phyloP scores from a whole-genome alignment of 2,888 invertebrate genomes.

The Caenorhabditis wallacei region DNA sequence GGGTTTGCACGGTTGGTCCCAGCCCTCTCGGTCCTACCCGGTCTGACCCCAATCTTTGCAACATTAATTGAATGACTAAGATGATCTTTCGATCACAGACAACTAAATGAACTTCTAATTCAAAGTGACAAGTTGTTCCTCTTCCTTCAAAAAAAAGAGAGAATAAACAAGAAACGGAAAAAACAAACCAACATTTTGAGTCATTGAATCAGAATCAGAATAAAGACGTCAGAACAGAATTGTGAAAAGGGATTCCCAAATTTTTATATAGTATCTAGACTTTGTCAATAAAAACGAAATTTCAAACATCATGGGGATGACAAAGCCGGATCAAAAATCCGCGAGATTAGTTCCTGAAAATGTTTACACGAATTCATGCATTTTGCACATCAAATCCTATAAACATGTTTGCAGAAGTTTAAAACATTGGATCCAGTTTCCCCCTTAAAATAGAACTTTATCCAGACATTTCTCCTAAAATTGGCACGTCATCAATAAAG shows the following conservation, averaged over 20 bases:
- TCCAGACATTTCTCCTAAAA: background rate
- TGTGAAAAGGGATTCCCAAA: background rate
- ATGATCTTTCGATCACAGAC: background rate
- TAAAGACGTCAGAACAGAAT: background rate
- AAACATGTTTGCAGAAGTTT: constrained; percentile 28
- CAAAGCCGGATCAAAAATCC: background rate
- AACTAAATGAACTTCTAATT: constrained; percentile 10
- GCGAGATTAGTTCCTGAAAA: background rate
- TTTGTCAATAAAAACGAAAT: background rate
- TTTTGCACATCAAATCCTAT: constrained; percentile 3
- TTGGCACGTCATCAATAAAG: background rate
- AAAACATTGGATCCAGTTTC: constrained; percentile 2
- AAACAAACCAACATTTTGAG: constrained; percentile 18
- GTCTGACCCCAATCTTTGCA: too few species aligned
- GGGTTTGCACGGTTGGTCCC: too few species aligned
- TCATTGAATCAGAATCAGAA: constrained; percentile 11
- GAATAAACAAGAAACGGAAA: constrained; percentile 10
- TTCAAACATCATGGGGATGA: constrained; percentile 6
- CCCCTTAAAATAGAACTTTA: background rate
- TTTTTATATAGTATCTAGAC: background rate
- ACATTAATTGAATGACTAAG: too few species aligned
- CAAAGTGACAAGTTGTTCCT: constrained; percentile 24
- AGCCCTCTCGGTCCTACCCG: too few species aligned
- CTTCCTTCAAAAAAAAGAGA: background rate
- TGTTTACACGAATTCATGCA: constrained; percentile 5